Percentiles rank a stretch among this genome's conserved stretches.
These are phyloP conservation scores for Aselliscus stoliczkanus DNA, from an alignment of 2,797 vertebrate species.

Conservation along the genomic window DNA sequence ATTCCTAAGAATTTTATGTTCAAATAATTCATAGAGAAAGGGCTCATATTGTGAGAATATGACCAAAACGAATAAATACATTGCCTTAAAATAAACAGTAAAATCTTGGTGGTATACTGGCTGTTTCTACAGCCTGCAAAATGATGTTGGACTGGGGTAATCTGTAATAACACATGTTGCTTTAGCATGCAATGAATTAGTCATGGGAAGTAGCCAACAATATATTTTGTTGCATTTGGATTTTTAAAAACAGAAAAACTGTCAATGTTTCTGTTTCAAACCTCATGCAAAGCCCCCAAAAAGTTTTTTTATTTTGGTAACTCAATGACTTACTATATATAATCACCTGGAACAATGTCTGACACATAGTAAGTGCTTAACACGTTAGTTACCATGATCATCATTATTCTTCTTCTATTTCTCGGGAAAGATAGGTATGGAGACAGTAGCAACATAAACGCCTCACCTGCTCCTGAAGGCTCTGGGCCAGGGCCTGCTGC, in stretches of 20 bases:
- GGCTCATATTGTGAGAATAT: constrained; percentile 7
- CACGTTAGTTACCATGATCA: not conserved
- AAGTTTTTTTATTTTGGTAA: not conserved
- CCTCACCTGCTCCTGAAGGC: constrained; percentile 96
- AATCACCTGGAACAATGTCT: not conserved
- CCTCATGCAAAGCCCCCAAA: not conserved
- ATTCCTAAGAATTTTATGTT: not conserved
- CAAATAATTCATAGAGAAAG: constrained; percentile 18
- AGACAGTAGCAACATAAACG: not conserved
- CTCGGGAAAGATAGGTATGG: not conserved
- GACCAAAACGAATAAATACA: constrained; percentile 18
- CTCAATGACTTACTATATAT: not conserved
- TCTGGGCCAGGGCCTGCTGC: constrained; percentile 97
- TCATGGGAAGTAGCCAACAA: not conserved
- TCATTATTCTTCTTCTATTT: not conserved
- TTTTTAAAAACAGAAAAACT: not conserved
- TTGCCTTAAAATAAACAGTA: not conserved
- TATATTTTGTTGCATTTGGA: constrained; percentile 7
- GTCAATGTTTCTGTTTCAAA: not conserved
- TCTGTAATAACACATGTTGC: not conserved
- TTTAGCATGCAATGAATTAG: not conserved
- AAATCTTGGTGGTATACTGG: not conserved
- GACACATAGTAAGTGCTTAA: not conserved
- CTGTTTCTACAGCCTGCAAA: constrained; percentile 18
- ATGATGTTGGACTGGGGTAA: not conserved